phyloP scores from a whole-genome alignment of 2,113 vertebrate genomes.

The Rissa tridactyla region DNA sequence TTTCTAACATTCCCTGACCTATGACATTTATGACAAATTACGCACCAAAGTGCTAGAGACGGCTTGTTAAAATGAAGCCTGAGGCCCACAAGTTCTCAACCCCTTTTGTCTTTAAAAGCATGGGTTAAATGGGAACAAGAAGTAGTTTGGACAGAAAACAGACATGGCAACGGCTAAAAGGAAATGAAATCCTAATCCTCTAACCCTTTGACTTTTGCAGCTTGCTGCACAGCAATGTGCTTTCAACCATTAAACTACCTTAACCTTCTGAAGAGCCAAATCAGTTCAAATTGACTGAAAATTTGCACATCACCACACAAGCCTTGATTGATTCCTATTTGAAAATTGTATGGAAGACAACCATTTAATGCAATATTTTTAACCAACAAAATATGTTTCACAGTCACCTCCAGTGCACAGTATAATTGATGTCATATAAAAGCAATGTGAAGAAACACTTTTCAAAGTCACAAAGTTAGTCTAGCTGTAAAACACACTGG shows the following conservation, averaged over 20 bases:
- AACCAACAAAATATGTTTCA: slow-evolving; percentile 65
- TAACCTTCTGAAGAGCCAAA: slow-evolving; percentile 75
- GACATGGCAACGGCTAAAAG: slow-evolving; percentile 77
- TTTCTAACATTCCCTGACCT: slow-evolving; percentile 81
- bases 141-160: slow-evolving; percentile 83
- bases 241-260: slow-evolving; percentile 80
- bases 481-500: slow-evolving; percentile 4
- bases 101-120: slow-evolving; percentile 78
- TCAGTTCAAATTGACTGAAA: slow-evolving; percentile 75
- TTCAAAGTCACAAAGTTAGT: slow-evolving; percentile 64
- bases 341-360: slow-evolving; percentile 60
- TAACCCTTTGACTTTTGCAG: slow-evolving; percentile 77
- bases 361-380: slow-evolving; percentile 57
- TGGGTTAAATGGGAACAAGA: slow-evolving; percentile 78
- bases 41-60: slow-evolving; percentile 81
- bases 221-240: slow-evolving; percentile 69
- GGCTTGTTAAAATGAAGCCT: slow-evolving; percentile 86
- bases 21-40: slow-evolving; percentile 91
- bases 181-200: slow-evolving; percentile 81
- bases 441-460: slow-evolving; percentile 51
- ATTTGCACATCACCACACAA: slow-evolving; percentile 73
- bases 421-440: slow-evolving; percentile 45
- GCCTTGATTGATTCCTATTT: slow-evolving; percentile 70
- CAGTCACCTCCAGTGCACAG: slow-evolving; percentile 2
- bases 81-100: slow-evolving; percentile 68